phyloP scores from a whole-genome alignment of 64 coral and sea anemone genomes.

The Actinia tenebrosa region DNA sequence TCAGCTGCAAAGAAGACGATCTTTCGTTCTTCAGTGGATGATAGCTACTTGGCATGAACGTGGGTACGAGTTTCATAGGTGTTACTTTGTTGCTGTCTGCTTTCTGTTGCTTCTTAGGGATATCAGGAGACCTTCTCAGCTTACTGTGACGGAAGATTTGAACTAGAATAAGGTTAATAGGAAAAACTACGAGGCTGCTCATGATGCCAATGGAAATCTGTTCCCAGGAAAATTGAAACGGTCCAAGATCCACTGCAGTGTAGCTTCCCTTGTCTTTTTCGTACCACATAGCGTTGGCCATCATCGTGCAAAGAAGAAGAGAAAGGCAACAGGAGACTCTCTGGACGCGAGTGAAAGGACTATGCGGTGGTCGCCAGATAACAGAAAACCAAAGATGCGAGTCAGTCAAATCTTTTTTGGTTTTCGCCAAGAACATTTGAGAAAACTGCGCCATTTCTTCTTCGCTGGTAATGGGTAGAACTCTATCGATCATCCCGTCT shows the following conservation, averaged over 20 bases:
- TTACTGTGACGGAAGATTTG: slow-evolving; percentile 88
- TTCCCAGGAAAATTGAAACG: slow-evolving; percentile 88
- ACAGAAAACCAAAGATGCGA: slow-evolving; percentile 96
- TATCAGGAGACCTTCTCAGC: background rate
- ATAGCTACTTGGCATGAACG: background rate
- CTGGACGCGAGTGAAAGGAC: slow-evolving; percentile 76
- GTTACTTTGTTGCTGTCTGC: background rate
- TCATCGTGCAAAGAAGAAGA: slow-evolving; percentile 93
- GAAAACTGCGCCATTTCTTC: slow-evolving; percentile 70
- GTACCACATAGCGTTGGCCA: slow-evolving; percentile 99
- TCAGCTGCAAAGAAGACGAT: background rate
- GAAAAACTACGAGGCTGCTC: slow-evolving; percentile 92
- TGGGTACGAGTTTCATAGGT: background rate
- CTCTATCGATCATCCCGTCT: slow-evolving; percentile 71
- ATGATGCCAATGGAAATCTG: slow-evolving; percentile 84
- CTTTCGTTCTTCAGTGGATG: background rate
- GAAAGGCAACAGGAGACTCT: slow-evolving; percentile 93
- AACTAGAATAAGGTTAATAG: slow-evolving; percentile 77
- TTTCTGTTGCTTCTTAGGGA: background rate
- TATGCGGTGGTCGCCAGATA: slow-evolving; percentile 59
- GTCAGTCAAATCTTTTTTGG: slow-evolving; percentile 72
- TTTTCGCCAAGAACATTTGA: slow-evolving; percentile 73
- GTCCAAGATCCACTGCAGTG: slow-evolving; percentile 53
- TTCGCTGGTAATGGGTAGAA: slow-evolving; percentile 49
- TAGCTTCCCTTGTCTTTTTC: slow-evolving; percentile 43